These are phyloP conservation scores for Cylloceria caligata DNA, from an alignment of 2,888 invertebrate species.

Conservation along the genomic window DNA sequence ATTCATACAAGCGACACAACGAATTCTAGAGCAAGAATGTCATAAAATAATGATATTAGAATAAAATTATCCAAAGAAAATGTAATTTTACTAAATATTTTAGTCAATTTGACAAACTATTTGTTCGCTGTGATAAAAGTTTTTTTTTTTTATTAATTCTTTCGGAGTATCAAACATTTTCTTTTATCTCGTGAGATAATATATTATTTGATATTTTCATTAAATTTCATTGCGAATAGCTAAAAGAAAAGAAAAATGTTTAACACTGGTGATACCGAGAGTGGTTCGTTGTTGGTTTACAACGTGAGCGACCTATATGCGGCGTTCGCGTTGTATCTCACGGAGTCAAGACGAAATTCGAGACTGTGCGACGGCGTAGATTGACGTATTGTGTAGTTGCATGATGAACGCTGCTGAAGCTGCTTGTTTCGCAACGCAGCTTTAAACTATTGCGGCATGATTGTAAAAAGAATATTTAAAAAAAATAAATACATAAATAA, in stretches of 20 bases:
- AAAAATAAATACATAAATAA: background rate
- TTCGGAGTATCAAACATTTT: background rate
- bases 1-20: too few species aligned
- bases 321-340: slow-evolving; percentile 26
- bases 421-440: slow-evolving; percentile 33
- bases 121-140: too few species aligned
- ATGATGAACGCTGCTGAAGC: slow-evolving; percentile 52
- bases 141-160: background rate
- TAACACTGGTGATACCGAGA: slow-evolving; percentile 10
- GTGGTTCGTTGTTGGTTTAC: background rate
- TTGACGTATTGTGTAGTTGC: slow-evolving; percentile 50
- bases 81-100: too few species aligned
- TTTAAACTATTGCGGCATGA: slow-evolving; percentile 32
- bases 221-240: background rate
- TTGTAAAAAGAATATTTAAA: background rate
- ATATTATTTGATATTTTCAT: background rate
- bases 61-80: too few species aligned
- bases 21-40: too few species aligned
- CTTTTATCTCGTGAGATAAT: background rate
- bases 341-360: slow-evolving; percentile 17
- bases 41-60: too few species aligned
- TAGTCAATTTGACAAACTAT: too few species aligned
- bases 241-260: background rate
- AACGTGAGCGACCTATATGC: slow-evolving; percentile 13
- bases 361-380: slow-evolving; percentile 36